Evolutionary conservation across 2,113 vertebrate species (phyloP).

Genomic region (Acrocephalus arundinaceus): DNA sequence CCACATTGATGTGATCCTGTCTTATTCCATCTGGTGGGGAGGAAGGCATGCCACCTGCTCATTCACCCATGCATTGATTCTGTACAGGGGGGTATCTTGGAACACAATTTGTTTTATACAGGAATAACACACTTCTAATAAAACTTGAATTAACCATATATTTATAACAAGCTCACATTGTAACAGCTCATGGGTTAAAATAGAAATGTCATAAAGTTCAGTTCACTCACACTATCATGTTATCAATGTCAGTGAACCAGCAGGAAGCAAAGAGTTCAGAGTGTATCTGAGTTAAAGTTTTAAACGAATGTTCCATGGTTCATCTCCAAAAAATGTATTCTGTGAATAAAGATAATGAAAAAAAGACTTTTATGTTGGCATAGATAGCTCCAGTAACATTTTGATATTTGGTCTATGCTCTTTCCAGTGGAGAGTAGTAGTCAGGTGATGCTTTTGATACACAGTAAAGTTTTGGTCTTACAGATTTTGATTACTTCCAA

Average conservation of each 20-base stretch:
- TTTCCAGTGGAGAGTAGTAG: not conserved
- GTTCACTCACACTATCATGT: not conserved
- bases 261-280: not conserved
- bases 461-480: not conserved
- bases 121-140: too few species aligned
- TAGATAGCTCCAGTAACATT: not conserved
- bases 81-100: too few species aligned
- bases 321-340: not conserved
- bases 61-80: too few species aligned
- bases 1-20: too few species aligned
- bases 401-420: not conserved
- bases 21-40: too few species aligned
- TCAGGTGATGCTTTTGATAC: not conserved
- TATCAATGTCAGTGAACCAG: not conserved
- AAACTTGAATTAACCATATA: too few species aligned
- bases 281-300: not conserved
- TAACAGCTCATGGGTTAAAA: not conserved
- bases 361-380: not conserved
- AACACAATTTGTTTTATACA: too few species aligned
- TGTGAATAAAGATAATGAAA: not conserved
- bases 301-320: not conserved
- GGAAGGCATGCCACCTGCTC: too few species aligned
- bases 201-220: not conserved
- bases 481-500: not conserved
- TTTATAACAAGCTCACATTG: not conserved